Conservation (phyloP, 1,140 invertebrate species). For the Trichonephila clavata region DNA sequence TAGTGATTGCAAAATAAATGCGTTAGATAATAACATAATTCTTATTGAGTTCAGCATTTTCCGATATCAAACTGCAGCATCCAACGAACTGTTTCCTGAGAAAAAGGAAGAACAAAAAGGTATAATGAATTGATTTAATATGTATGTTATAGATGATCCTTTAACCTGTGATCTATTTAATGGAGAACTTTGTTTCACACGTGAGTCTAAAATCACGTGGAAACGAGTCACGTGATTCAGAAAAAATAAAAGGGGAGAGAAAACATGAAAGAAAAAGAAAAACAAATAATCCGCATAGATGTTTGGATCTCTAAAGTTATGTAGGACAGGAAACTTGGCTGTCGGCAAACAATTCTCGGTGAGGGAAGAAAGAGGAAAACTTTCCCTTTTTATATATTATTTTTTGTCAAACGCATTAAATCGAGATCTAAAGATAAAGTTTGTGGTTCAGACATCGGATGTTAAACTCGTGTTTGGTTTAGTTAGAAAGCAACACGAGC, state of each 20-base stretch:
- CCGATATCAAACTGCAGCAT: no score
- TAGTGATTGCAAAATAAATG: no score
- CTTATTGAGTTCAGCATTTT: no score
- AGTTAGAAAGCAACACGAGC: not conserved
- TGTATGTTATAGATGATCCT: not conserved
- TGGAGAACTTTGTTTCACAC: not conserved
- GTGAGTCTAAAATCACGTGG: not conserved
- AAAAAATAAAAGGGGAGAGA: not conserved
- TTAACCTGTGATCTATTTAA: not conserved
- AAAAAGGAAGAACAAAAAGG: no score
- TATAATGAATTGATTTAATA: not conserved
- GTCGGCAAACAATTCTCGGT: not conserved
- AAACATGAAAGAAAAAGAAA: not conserved
- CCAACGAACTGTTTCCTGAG: no score
- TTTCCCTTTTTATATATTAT: not conserved
- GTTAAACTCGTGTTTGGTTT: conserved; percentile 4
- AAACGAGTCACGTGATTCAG: not conserved
- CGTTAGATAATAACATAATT: no score
- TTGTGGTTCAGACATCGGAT: not conserved
- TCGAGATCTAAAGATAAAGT: conserved; percentile 1
- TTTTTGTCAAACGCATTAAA: not conserved
- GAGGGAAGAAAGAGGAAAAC: conserved; percentile 15
- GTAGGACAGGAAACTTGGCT: conserved; percentile 24
- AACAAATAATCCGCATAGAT: not conserved
- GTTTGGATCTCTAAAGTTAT: not conserved